These are phyloP conservation scores for Camptogramma bilineatum DNA, from an alignment of 2,888 invertebrate genomes.

Conservation along the genomic window DNA sequence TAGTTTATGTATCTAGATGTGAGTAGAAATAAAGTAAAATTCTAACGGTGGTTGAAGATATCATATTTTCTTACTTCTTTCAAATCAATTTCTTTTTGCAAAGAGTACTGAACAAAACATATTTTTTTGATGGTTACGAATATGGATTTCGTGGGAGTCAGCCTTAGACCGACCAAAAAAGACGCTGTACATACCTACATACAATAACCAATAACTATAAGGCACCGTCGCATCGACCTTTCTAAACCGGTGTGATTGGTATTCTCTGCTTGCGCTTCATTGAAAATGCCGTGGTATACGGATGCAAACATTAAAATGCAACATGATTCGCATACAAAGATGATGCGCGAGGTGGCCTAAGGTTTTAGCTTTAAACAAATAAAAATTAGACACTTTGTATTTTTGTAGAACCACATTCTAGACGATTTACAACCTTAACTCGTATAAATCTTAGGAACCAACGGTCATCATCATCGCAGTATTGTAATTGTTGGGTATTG, in stretches of 20 bases:
- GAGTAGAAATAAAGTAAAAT: too few species aligned
- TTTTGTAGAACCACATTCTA: slow-evolving; percentile 1
- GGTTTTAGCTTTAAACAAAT: slow-evolving; percentile 15
- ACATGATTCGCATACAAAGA: slow-evolving; percentile 31
- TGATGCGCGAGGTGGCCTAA: slow-evolving; percentile 7
- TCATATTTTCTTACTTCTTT: too few species aligned
- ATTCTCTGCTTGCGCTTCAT: slow-evolving; percentile 40
- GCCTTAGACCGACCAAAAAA: neutral
- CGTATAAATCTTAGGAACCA: neutral
- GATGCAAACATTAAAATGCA: slow-evolving; percentile 39
- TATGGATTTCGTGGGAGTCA: too few species aligned
- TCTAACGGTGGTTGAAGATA: too few species aligned
- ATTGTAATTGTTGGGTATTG: too few species aligned
- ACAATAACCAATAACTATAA: neutral
- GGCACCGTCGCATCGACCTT: slow-evolving; percentile 36
- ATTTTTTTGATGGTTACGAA: too few species aligned
- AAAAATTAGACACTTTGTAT: neutral
- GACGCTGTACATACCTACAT: neutral
- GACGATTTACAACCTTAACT: neutral
- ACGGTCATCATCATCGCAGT: too few species aligned
- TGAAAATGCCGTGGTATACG: slow-evolving; percentile 36
- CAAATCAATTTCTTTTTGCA: too few species aligned
- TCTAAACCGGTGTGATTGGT: slow-evolving; percentile 43
- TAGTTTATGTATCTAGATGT: too few species aligned
- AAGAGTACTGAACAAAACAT: neutral